Base-by-base conservation (phyloP, 1,140 invertebrate genomes). In the Medauroidea extradentata region DNA sequence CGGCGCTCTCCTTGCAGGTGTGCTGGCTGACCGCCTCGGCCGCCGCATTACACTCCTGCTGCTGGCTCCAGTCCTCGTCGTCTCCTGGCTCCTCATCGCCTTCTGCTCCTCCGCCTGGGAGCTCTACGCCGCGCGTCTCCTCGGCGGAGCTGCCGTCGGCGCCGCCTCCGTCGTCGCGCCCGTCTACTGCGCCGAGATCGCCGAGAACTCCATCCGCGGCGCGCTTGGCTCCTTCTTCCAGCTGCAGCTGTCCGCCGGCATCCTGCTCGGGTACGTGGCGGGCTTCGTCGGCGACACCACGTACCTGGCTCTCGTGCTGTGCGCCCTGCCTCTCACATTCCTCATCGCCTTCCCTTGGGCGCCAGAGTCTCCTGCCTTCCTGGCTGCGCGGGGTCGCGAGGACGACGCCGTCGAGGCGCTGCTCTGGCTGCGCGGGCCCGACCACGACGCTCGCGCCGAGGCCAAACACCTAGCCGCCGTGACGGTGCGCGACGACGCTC, bases 221-320 rank as follows among this genome's bases (percentile, higher is more conserved):
- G 72, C 78, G 14, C 71, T 86, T 8, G 81, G 83, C 0, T 82
- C 83, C 25, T 83, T 85, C 63, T 85, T 85, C 53, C 86, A 89
- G 63, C 76, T 89, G 1, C 81, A 83, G 52, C 80, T 88, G 16
- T 80, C 82, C 3, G 72, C 83, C 25, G 87, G 87, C 16, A 80
- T 88, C 16, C 71, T 88, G 3, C 76, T 57, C 41, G 38, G 41
- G 2, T 79, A 78, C 63, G 62, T 64, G 23, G 46, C 75, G 5
- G 79, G 57, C 7, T 23, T 54, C 19, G 44, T 53, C 11, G 42
- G 27, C 9, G 38, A 59, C 38, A 39, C 27, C 9, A 18, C 25
- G n/a, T 4, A 19, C 38, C 63, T 80, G 25, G 71, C 77, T 1
- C 25, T 74, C 1, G 51, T 73, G 34, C 74, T 71, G 24, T 68